Percentiles rank a stretch among this genome's conserved stretches.
Conservation (phyloP, 1,140 invertebrate species). For the Anastrepha ludens region DNA sequence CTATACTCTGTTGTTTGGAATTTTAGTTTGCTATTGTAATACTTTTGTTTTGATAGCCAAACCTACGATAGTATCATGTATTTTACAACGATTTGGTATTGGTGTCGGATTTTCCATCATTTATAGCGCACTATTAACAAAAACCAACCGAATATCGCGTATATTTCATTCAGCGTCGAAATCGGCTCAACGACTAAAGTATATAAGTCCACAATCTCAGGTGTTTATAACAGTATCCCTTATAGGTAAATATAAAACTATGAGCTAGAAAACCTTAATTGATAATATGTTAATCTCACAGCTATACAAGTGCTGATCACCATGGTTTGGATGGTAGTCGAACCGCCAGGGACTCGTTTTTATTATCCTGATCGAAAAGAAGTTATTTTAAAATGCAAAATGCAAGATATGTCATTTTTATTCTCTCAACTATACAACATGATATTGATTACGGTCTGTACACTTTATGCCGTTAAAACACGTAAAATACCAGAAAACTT, state of each 20-base stretch:
- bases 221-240: slow-evolving; percentile 84
- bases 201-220: slow-evolving; percentile 76
- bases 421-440: slow-evolving; percentile 87
- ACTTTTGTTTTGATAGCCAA: slow-evolving; percentile 83
- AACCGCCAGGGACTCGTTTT: slow-evolving; percentile 80
- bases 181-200: slow-evolving; percentile 85
- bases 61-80: slow-evolving; percentile 82
- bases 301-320: slow-evolving; percentile 83
- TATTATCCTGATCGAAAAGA: slow-evolving; percentile 77
- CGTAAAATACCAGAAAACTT: slow-evolving; percentile 92
- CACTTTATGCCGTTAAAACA: slow-evolving; percentile 90
- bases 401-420: slow-evolving; percentile 81
- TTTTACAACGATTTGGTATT: slow-evolving; percentile 81
- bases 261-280: not conserved
- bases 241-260: slow-evolving; percentile 62
- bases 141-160: slow-evolving; percentile 90
- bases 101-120: slow-evolving; percentile 89
- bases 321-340: slow-evolving; percentile 81
- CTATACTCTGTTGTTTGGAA: slow-evolving; percentile 82
- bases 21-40: slow-evolving; percentile 75
- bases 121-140: slow-evolving; percentile 88
- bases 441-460: slow-evolving; percentile 86
- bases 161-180: slow-evolving; percentile 90
- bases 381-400: slow-evolving; percentile 83
- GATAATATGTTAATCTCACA: not conserved